Base-by-base conservation (phyloP, 2,113 vertebrate species). In the mouse (Mus musculus) region DNA sequence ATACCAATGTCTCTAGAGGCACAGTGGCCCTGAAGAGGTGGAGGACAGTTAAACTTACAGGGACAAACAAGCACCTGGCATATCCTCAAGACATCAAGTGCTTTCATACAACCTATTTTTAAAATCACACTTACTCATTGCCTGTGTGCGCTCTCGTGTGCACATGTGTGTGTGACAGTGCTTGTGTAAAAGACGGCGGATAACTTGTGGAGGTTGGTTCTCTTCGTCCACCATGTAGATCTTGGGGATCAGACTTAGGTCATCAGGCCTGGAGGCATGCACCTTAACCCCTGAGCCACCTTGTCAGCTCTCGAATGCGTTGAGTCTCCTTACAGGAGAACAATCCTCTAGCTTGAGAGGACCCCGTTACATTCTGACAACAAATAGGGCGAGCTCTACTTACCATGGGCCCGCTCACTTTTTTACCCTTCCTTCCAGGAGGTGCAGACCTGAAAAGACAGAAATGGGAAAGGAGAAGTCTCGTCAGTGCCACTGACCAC, bases 331-430 rank as follows among this genome's bases (percentile, higher is more conserved):
- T 7, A n/a, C 9, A 12, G 8, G 22, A 39, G 36, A 26, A 61
- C 13, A 82, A 13, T 10, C 56, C 54, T 39, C 20, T 12, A 39
- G 56, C 56, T 7, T 8, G 61, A 65, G 82, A 26, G 33, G 14
- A 1, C 16, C 16, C 14, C 7, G 19, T 0, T 3, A 26, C 1
- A 1, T 10, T 85, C 28, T 49, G 63, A 69, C 9, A 19, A 39
- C 3, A 1, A 30, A 9, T 3, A 67, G 3, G 28, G 42, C 17
- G 5, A 49, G 28, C 42, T 87, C 63, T 52, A 7, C 63, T 86
- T 49, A 86, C 84, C 84, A 67, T 86, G 84, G 17, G 17, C 1
- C 11, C 3, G 28, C 17, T 86, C 10, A 3, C 54, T 33, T 33
- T 46, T 46, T 42, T 33, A 69, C 20, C 1, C 19, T 8, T 87